phyloP scores from a whole-genome alignment of 2,888 invertebrate species.

The Temnothorax ravouxi region DNA sequence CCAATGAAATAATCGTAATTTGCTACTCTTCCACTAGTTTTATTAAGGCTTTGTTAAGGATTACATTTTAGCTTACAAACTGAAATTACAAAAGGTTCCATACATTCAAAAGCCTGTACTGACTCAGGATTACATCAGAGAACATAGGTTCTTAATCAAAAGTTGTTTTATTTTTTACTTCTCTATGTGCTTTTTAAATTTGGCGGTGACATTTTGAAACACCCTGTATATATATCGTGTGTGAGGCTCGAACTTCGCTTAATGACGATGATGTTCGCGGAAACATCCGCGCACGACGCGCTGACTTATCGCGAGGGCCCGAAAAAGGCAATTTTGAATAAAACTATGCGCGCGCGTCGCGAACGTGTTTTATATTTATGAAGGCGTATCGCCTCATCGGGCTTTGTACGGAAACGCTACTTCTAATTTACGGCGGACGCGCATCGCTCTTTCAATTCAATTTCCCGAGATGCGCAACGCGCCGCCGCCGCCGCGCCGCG shows the following conservation, averaged over 20 bases:
- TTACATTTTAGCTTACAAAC: too few relatives aligned
- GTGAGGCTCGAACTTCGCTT: conserved; percentile 14
- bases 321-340: conserved; percentile 45
- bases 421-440: conserved; percentile 48
- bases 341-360: not conserved
- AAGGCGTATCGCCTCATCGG: conserved; percentile 37
- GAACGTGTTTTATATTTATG: conserved; percentile 41
- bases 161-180: too few relatives aligned
- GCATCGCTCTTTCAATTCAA: conserved; percentile 49
- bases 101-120: too few relatives aligned
- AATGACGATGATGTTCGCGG: conserved; percentile 43
- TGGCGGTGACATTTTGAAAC: too few relatives aligned
- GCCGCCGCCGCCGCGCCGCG: not conserved
- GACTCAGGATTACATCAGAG: too few relatives aligned
- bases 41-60: too few relatives aligned
- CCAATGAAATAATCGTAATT: too few relatives aligned
- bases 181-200: too few relatives aligned
- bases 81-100: too few relatives aligned
- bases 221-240: not conserved
- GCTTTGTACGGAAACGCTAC: conserved; percentile 41
- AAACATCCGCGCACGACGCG: not conserved
- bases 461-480: conserved; percentile 37
- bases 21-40: too few relatives aligned
- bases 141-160: too few relatives aligned
- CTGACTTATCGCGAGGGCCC: conserved; percentile 7